These are phyloP conservation scores for Craterocephalus amniculus DNA, from an alignment of 2,797 vertebrate genomes.

Conservation along the genomic window DNA sequence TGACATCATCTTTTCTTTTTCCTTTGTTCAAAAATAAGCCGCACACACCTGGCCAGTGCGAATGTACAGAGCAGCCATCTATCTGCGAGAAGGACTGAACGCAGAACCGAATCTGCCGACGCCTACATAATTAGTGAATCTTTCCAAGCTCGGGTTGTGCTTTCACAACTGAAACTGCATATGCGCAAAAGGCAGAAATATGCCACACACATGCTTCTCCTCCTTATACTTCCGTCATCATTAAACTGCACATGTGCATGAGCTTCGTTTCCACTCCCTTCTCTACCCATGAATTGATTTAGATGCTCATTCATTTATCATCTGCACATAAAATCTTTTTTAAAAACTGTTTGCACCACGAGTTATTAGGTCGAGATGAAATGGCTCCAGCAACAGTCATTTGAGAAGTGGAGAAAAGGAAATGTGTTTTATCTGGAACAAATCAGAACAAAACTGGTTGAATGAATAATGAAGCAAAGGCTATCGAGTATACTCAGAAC, in stretches of 20 bases:
- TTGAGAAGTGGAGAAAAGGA: background rate
- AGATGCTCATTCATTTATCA: background rate
- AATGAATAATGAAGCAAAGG: background rate
- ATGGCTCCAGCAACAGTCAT: background rate
- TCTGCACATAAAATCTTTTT: background rate
- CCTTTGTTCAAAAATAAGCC: slow-evolving; percentile 51
- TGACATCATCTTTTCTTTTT: slow-evolving; percentile 71
- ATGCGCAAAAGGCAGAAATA: background rate
- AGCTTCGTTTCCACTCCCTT: background rate
- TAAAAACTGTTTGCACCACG: background rate
- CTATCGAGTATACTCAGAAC: background rate
- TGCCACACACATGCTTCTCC: background rate
- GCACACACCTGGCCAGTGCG: slow-evolving; percentile 25
- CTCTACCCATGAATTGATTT: background rate
- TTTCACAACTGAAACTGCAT: background rate
- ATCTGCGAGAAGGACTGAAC: background rate
- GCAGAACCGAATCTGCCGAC: background rate
- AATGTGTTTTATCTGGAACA: background rate
- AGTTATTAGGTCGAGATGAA: background rate
- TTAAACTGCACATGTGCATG: background rate
- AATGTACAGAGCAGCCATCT: slow-evolving; percentile 2
- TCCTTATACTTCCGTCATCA: background rate
- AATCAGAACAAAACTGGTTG: background rate
- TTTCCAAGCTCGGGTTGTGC: background rate
- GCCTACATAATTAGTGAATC: background rate